These are phyloP conservation scores for Apamea sordens DNA, from an alignment of 2,888 invertebrate species.

Conservation along the genomic window DNA sequence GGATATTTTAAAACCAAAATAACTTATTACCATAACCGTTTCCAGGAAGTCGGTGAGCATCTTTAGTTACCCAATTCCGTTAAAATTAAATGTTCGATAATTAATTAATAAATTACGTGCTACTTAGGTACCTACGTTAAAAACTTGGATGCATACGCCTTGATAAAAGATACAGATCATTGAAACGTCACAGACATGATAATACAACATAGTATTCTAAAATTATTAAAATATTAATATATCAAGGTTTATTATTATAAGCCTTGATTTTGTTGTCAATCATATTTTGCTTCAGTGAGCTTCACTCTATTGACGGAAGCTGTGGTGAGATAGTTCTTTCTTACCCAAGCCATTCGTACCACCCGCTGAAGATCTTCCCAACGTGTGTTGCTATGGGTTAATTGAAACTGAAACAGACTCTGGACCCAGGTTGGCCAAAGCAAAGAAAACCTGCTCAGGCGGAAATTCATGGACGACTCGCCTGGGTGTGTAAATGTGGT, in stretches of 20 bases:
- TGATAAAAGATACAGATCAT: background rate
- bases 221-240: too few species aligned
- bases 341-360: background rate
- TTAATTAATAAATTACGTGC: background rate
- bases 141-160: background rate
- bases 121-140: background rate
- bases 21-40: background rate
- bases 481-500: background rate
- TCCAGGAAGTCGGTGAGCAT: slow-evolving; percentile 5
- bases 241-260: background rate
- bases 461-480: background rate
- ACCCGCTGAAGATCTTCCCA: background rate
- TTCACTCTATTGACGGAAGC: background rate
- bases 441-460: background rate
- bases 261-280: too few species aligned
- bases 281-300: too few species aligned
- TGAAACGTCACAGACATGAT: background rate
- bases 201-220: background rate
- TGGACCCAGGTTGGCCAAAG: background rate
- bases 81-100: background rate
- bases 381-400: background rate
- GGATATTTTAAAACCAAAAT: slow-evolving; percentile 17
- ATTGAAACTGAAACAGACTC: background rate
- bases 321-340: background rate
- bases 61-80: background rate